Evolutionary conservation across 2,113 vertebrate species (phyloP).

Genomic region (Thunnus thynnus): DNA sequence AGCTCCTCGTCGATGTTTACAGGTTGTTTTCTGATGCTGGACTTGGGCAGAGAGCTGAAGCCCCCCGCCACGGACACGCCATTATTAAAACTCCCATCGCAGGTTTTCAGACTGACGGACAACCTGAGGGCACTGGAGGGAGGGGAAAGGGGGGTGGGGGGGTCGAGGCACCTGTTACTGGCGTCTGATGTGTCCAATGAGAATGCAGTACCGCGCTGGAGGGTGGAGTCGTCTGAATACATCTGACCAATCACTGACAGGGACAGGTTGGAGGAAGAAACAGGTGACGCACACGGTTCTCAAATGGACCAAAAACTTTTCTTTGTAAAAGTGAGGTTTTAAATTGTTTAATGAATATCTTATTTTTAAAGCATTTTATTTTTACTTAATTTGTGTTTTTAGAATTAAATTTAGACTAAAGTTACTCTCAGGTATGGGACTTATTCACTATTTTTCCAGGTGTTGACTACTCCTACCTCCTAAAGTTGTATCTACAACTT

Average conservation of each 20-base stretch:
- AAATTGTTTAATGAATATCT: background rate
- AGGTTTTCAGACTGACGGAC: slow-evolving; percentile 36
- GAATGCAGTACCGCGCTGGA: rapidly evolving
- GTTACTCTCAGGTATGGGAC: too few species aligned
- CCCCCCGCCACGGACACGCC: slow-evolving; percentile 73
- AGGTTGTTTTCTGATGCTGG: slow-evolving; percentile 10
- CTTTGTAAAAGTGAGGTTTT: too few species aligned
- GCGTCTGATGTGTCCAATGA: slow-evolving; percentile 62
- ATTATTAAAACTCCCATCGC: slow-evolving; percentile 73
- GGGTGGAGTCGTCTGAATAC: slow-evolving; percentile 35
- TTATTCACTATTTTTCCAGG: too few species aligned
- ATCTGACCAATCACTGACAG: slow-evolving; percentile 63
- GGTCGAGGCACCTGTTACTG: slow-evolving; percentile 62
- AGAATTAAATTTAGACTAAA: too few species aligned
- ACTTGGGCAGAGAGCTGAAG: slow-evolving; percentile 38
- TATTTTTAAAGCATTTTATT: background rate
- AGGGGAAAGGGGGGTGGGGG: slow-evolving; percentile 43
- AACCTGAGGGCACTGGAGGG: slow-evolving; percentile 50
- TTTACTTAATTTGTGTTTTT: too few species aligned
- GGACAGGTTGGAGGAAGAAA: slow-evolving; percentile 45
- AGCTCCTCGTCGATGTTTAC: slow-evolving; percentile 21
- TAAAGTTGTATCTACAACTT: too few species aligned
- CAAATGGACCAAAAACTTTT: background rate
- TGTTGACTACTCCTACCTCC: too few species aligned
- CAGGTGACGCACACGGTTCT: slow-evolving; percentile 67